Percentiles rank a stretch among this genome's conserved stretches.
Conservation (phyloP, 2,888 invertebrate species). For the Drosophila mimica region DNA sequence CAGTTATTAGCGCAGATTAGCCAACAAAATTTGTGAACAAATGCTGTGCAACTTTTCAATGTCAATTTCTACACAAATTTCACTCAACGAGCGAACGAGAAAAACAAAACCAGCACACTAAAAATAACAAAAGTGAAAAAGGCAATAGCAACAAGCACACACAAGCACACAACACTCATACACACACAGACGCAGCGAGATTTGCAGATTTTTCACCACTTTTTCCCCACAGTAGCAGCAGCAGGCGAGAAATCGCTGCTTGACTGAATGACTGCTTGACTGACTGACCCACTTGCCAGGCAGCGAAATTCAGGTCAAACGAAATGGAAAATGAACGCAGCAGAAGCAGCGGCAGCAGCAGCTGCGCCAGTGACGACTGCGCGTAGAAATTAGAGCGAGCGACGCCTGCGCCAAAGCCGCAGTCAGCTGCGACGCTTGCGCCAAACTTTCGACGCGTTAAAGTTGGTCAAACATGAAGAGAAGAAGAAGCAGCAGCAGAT, state of each 20-base stretch:
- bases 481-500: conserved; percentile 37
- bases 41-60: conserved; percentile 74
- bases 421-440: conserved; percentile 37
- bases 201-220: conserved; percentile 70
- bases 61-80: conserved; percentile 71
- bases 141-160: conserved; percentile 21
- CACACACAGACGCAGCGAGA: conserved; percentile 8
- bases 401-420: conserved; percentile 6
- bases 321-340: conserved; percentile 82
- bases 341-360: conserved; percentile 5
- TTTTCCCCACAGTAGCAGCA: conserved; percentile 59
- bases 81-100: conserved; percentile 49
- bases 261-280: conserved; percentile 29
- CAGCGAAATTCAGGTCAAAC: conserved; percentile 83
- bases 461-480: conserved; percentile 75
- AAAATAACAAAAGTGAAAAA: conserved; percentile 45
- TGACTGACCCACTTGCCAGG: conserved; percentile 71
- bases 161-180: conserved; percentile 6
- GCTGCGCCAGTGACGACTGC: conserved; percentile 49
- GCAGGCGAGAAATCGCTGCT: conserved; percentile 56
- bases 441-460: conserved; percentile 59
- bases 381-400: conserved; percentile 81
- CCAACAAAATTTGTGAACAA: conserved; percentile 4
- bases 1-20: conserved; percentile 5
- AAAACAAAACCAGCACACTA: conserved; percentile 50